These are phyloP conservation scores for Florisuga fusca DNA, from an alignment of 2,797 vertebrate species.

Conservation along the genomic window DNA sequence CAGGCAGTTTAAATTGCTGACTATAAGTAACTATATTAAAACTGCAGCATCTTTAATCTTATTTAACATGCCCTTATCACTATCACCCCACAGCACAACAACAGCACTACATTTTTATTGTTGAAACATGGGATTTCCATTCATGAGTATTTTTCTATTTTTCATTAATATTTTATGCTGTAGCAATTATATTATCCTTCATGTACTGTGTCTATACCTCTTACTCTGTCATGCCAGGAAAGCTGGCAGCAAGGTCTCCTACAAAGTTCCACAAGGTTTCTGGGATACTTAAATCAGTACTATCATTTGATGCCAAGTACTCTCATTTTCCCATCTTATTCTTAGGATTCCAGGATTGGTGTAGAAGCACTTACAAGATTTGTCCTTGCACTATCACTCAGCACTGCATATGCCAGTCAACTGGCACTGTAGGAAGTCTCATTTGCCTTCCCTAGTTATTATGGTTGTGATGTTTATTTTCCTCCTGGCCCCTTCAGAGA, in stretches of 20 bases:
- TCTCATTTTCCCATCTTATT: not conserved
- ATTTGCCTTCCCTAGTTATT: constrained; percentile 28
- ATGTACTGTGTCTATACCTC: not conserved
- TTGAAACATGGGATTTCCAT: not conserved
- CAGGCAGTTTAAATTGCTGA: not conserved
- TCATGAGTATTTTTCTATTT: not conserved
- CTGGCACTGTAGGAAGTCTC: not conserved
- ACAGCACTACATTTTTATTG: rapidly evolving
- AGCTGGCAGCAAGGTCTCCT: not conserved
- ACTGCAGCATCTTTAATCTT: not conserved
- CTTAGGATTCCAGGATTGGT: not conserved
- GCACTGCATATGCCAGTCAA: not conserved
- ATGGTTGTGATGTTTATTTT: not conserved
- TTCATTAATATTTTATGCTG: not conserved
- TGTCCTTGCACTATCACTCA: constrained; percentile 22
- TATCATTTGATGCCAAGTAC: not conserved
- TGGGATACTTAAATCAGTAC: not conserved
- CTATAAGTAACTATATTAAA: not conserved
- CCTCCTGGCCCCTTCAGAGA: not conserved
- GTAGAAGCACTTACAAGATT: not conserved
- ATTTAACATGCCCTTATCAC: not conserved
- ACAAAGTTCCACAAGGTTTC: not conserved
- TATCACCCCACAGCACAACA: not conserved
- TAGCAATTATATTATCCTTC: not conserved
- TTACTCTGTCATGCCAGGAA: not conserved